phyloP scores from a whole-genome alignment of 2,888 invertebrate species.

The Nematopogon swammerdamellus region DNA sequence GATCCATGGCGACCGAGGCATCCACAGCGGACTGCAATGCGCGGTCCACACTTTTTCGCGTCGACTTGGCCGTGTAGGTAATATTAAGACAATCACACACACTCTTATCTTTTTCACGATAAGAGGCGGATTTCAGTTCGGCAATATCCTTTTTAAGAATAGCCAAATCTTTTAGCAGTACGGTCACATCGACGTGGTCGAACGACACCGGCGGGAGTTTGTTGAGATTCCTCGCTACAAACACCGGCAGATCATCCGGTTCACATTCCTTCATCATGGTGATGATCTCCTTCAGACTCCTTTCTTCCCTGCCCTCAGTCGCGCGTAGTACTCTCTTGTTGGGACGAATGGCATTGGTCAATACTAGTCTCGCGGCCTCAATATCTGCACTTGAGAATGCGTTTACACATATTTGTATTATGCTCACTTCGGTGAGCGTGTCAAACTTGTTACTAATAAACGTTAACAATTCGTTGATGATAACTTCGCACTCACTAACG shows the following conservation, averaged over 20 bases:
- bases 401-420: not conserved
- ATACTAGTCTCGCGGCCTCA: not conserved
- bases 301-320: not conserved
- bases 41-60: too few species aligned
- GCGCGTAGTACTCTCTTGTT: not conserved
- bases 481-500: too few species aligned
- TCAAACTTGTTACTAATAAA: not conserved
- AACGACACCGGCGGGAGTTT: conserved; percentile 4
- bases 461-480: not conserved
- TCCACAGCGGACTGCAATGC: too few species aligned
- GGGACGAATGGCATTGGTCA: not conserved
- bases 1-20: too few species aligned
- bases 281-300: conserved; percentile 3
- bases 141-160: not conserved
- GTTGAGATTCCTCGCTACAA: conserved; percentile 2
- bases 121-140: not conserved
- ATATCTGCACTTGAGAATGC: not conserved
- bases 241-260: conserved; percentile 1
- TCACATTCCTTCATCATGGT: not conserved
- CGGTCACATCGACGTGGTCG: conserved; percentile 3
- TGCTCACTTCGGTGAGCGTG: not conserved
- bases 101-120: not conserved
- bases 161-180: conserved; percentile 1
- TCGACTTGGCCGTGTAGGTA: too few species aligned
- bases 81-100: not conserved